Conservation (phyloP, 2,888 invertebrate genomes). For the Morpho helenor region DNA sequence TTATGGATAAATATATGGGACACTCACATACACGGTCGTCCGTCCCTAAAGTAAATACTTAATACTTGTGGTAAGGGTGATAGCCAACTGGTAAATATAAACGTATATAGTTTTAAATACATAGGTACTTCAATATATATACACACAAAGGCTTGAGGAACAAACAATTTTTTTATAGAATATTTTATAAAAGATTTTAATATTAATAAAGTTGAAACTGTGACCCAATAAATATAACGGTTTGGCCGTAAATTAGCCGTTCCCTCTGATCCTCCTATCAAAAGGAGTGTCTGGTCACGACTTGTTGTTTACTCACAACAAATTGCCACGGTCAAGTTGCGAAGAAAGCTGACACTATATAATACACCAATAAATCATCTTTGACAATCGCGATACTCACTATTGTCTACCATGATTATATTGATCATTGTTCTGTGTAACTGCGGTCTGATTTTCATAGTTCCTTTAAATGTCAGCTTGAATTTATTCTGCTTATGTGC, state of each 20-base stretch:
- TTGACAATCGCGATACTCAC: conserved; percentile 22
- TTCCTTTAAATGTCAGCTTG: conserved; percentile 2
- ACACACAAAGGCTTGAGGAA: too few species aligned
- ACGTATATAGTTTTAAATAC: too few species aligned
- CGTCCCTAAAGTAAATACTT: too few species aligned
- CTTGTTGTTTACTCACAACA: conserved; percentile 70
- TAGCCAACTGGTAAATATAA: too few species aligned
- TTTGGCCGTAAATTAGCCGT: conserved; percentile 63
- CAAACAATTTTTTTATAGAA: too few species aligned
- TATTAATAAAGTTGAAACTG: conserved; percentile 12
- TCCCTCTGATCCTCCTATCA: conserved; percentile 51
- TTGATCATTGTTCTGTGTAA: conserved; percentile 9
- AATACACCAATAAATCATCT: conserved; percentile 34
- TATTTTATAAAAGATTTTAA: not conserved
- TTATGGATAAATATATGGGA: too few species aligned
- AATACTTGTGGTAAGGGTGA: too few species aligned
- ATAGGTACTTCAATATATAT: too few species aligned
- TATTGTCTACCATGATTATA: conserved; percentile 14
- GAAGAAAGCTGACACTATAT: conserved; percentile 48
- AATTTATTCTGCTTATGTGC: not conserved
- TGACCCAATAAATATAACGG: conserved; percentile 49
- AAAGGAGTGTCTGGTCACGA: conserved; percentile 67
- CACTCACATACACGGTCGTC: too few species aligned
- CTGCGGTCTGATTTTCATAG: not conserved
- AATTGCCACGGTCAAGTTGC: conserved; percentile 53